Conservation (phyloP, 2,113 vertebrate species). For the Corapipo altera region DNA sequence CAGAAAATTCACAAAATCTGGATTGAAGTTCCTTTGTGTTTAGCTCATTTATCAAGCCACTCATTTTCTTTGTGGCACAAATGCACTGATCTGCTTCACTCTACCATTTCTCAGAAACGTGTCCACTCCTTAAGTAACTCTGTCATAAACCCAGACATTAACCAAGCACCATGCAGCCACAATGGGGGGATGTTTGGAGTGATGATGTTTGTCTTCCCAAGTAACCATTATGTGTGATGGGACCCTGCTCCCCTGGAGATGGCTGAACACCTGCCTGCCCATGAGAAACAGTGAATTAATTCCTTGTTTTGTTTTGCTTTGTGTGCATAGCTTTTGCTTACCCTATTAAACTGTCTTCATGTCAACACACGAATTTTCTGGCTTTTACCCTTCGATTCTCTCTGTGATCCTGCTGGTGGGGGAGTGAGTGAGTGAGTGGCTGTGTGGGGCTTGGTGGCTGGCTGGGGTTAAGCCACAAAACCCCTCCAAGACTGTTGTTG, state of each 20-base stretch:
- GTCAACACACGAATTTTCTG: not conserved
- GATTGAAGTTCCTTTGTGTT: not conserved
- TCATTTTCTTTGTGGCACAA: not conserved
- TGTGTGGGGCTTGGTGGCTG: rapidly evolving
- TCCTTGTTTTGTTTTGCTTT: not conserved
- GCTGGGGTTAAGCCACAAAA: not conserved
- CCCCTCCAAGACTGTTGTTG: not conserved
- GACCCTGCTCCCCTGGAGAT: not conserved
- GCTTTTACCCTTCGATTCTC: not conserved
- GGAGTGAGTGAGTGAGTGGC: rapidly evolving
- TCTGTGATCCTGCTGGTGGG: rapidly evolving
- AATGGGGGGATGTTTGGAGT: not conserved
- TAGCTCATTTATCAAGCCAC: not conserved
- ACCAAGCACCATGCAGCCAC: not conserved
- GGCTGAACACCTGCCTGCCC: not conserved
- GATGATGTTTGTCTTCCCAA: not conserved
- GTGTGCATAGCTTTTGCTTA: not conserved
- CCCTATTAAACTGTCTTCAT: not conserved
- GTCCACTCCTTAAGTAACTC: not conserved
- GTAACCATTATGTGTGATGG: rapidly evolving
- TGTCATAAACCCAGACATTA: not conserved
- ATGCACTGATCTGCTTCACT: not conserved
- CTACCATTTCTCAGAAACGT: not conserved
- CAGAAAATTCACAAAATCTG: not conserved
- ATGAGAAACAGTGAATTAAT: not conserved